Evolutionary conservation across 1,140 invertebrate genomes (phyloP).

Genomic region (Eupeodes corollae): DNA sequence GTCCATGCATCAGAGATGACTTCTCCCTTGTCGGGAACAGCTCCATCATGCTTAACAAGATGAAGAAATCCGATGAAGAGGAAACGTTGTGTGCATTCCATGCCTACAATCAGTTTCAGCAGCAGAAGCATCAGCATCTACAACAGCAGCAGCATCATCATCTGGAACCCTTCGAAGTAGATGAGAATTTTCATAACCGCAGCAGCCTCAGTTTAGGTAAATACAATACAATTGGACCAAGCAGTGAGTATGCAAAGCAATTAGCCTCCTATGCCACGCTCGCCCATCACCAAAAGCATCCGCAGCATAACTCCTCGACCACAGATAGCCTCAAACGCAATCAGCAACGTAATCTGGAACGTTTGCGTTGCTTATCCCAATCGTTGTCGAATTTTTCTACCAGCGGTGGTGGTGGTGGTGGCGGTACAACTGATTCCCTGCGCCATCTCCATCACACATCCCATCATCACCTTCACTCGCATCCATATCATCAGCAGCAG

Average conservation of each 20-base stretch:
- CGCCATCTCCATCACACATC: background rate
- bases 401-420: conserved; percentile 2
- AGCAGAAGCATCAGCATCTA: too few relatives aligned
- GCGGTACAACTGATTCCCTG: background rate
- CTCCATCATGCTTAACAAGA: too few relatives aligned
- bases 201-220: conserved; percentile 15
- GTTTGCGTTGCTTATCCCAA: conserved; percentile 32
- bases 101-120: too few relatives aligned
- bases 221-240: conserved; percentile 34
- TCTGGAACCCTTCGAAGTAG: background rate
- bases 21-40: too few relatives aligned
- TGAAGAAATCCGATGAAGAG: too few relatives aligned
- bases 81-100: too few relatives aligned
- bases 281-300: conserved; percentile 29
- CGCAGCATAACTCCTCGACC: conserved; percentile 7
- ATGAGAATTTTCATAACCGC: background rate
- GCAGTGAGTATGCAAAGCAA: conserved; percentile 30
- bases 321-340: conserved; percentile 10
- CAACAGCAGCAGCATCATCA: too few relatives aligned
- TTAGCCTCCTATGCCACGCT: conserved; percentile 23
- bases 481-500: background rate
- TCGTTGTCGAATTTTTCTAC: conserved; percentile 30
- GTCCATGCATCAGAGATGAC: too few relatives aligned
- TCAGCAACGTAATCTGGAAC: conserved; percentile 12
- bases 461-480: conserved; percentile 1